phyloP scores from a whole-genome alignment of 2,797 vertebrate genomes.

The Stomatorhinus walkeri region DNA sequence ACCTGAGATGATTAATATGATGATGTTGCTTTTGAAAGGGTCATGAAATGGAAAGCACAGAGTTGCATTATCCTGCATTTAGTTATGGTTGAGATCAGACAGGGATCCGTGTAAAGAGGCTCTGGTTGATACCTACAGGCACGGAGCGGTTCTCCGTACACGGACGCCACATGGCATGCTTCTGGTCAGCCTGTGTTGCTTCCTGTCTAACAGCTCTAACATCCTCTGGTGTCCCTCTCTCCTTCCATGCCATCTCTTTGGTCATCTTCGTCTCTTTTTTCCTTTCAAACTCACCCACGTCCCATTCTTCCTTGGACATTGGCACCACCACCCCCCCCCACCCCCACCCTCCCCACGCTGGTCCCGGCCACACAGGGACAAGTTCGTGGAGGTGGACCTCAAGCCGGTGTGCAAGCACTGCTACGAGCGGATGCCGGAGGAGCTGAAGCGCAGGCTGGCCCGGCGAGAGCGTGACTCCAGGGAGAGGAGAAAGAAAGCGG shows the following conservation, averaged over 20 bases:
- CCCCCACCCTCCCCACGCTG: not conserved
- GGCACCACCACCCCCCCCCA: too few relatives aligned
- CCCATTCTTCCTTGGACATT: not conserved
- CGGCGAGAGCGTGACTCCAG: slow-evolving; percentile 83
- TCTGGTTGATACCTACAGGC: not conserved
- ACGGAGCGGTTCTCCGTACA: not conserved
- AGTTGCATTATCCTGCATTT: not conserved
- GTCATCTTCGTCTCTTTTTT: slow-evolving; percentile 19
- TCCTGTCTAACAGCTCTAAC: not conserved
- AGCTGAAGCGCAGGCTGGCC: slow-evolving; percentile 86
- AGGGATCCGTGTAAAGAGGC: not conserved
- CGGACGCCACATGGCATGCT: not conserved
- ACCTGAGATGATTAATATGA: not conserved
- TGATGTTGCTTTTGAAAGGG: not conserved
- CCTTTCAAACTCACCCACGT: slow-evolving; percentile 11
- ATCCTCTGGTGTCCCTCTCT: slow-evolving; percentile 14
- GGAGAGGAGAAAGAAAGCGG: slow-evolving; percentile 88
- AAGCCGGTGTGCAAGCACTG: slow-evolving; percentile 97
- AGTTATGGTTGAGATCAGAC: not conserved
- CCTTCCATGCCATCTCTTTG: not conserved
- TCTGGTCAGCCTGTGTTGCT: not conserved
- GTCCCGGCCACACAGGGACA: slow-evolving; percentile 70
- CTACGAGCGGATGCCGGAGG: slow-evolving; percentile 91
- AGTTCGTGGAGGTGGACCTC: slow-evolving; percentile 97
- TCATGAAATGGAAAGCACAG: not conserved